These are phyloP conservation scores for Lepus townsendii DNA, from an alignment of 2,797 vertebrate genomes.

Conservation along the genomic window DNA sequence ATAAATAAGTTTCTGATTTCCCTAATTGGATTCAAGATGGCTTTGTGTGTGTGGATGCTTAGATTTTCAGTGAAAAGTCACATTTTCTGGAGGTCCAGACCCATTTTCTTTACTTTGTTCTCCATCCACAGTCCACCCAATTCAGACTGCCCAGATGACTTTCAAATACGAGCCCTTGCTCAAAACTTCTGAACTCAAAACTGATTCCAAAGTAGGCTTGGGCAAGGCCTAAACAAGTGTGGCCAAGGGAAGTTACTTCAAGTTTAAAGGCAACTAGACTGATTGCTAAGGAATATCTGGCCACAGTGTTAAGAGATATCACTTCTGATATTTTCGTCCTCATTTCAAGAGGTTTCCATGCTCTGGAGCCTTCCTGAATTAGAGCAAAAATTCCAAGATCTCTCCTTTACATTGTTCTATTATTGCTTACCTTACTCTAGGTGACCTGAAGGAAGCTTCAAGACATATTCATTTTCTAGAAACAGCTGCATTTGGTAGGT, in stretches of 20 bases:
- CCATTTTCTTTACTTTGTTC: not conserved
- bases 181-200: slow-evolving; percentile 26
- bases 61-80: not conserved
- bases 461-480: not conserved
- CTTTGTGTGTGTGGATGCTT: not conserved
- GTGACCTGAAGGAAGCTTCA: not conserved
- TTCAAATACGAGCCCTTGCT: slow-evolving; percentile 11
- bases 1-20: not conserved
- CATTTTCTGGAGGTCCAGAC: not conserved
- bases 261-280: slow-evolving; percentile 21
- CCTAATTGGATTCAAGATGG: slow-evolving; percentile 20
- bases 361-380: not conserved
- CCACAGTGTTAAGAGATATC: not conserved
- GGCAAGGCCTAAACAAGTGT: slow-evolving; percentile 26
- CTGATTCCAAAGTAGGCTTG: not conserved
- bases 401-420: not conserved
- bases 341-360: not conserved
- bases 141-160: not conserved
- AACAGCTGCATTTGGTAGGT: not conserved
- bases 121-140: not conserved
- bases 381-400: not conserved
- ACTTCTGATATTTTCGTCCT: not conserved
- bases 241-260: not conserved
- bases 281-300: not conserved
- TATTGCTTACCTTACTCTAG: not conserved